These are phyloP conservation scores for Aplidium turbinatum DNA, from an alignment of 23 tunicate species.

Conservation along the genomic window DNA sequence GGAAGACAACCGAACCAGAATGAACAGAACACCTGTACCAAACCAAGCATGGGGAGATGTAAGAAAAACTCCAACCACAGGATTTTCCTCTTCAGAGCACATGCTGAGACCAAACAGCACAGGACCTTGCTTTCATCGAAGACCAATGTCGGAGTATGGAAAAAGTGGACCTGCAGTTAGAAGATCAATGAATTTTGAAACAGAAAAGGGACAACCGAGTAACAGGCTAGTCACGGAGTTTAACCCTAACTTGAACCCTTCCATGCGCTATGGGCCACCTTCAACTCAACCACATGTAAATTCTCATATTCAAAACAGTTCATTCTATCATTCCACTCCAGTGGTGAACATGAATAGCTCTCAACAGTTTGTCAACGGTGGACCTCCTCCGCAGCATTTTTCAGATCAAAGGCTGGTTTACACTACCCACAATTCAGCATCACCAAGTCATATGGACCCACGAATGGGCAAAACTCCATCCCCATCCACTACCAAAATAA, in stretches of 20 bases:
- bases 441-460: background rate
- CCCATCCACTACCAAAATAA: background rate
- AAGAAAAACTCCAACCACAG: background rate
- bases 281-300: constrained; percentile 10
- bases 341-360: background rate
- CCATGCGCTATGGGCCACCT: constrained; percentile 12
- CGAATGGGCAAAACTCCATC: background rate
- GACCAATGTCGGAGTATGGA: background rate
- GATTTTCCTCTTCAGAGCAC: background rate
- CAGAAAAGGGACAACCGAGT: background rate
- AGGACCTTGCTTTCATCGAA: background rate
- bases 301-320: too few species aligned
- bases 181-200: constrained; percentile 31
- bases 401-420: too few species aligned
- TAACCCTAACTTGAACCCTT: constrained; percentile 10
- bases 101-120: background rate
- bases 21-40: too few species aligned
- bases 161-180: constrained; percentile 34
- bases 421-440: background rate
- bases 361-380: background rate
- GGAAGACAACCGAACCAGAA: too few species aligned
- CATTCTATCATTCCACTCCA: constrained; percentile 15
- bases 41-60: too few species aligned
- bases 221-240: background rate
- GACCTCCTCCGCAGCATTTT: background rate